A percentile compares a stretch with the other conserved stretches of the same genome.
Conservation (phyloP, 2,113 vertebrate genomes). For the Caretta caretta region DNA sequence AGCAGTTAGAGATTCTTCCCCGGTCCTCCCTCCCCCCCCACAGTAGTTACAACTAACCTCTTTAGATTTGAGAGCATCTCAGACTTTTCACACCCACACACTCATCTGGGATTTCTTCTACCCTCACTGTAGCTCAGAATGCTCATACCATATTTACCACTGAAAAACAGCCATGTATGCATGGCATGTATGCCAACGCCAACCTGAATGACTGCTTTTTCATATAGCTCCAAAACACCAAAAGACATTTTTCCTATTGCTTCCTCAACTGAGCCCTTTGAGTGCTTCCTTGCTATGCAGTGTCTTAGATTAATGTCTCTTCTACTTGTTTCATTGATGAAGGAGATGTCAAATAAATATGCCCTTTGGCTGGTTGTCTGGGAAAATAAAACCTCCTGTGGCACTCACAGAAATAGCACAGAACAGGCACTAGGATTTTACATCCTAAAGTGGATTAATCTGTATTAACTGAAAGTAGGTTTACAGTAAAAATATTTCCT, state of each 20-base stretch:
- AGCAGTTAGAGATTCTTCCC: background rate
- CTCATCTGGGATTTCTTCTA: background rate
- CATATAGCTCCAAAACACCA: background rate
- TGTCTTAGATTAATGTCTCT: slow-evolving; percentile 58
- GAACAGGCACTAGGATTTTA: slow-evolving; percentile 55
- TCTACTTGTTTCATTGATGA: slow-evolving; percentile 62
- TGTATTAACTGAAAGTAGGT: slow-evolving; percentile 63
- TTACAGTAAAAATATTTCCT: slow-evolving; percentile 45
- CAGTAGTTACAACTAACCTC: background rate
- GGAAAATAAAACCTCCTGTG: slow-evolving; percentile 60
- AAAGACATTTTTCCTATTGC: background rate
- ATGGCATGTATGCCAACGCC: background rate
- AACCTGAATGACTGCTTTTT: background rate
- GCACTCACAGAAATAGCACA: slow-evolving; percentile 62
- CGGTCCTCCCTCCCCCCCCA: too few relatives aligned
- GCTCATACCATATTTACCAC: background rate
- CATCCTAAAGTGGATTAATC: slow-evolving; percentile 56
- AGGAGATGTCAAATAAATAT: slow-evolving; percentile 69
- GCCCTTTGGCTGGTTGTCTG: slow-evolving; percentile 68
- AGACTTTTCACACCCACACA: background rate
- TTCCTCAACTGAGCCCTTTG: slow-evolving; percentile 9
- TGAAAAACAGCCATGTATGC: background rate
- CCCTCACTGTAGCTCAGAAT: background rate
- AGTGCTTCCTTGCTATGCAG: background rate
- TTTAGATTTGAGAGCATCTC: background rate